These are phyloP conservation scores for Hirtodrosophila cameraria DNA, from an alignment of 2,888 invertebrate genomes.

Conservation along the genomic window DNA sequence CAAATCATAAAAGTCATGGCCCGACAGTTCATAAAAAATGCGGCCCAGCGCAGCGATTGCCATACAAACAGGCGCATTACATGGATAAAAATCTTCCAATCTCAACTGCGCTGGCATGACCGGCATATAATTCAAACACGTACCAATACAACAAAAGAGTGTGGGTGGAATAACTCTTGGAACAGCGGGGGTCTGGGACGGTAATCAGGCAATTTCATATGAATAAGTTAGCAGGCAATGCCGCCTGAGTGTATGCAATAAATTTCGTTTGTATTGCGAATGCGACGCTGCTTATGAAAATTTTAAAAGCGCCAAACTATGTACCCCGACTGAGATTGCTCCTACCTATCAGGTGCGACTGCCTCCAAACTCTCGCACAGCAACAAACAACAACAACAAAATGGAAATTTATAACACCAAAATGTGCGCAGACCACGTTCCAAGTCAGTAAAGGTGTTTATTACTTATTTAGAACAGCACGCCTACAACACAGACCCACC, in stretches of 20 bases:
- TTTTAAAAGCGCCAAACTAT: slow-evolving; percentile 74
- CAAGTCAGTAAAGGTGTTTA: slow-evolving; percentile 62
- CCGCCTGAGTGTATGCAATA: slow-evolving; percentile 71
- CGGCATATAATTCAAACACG: slow-evolving; percentile 76
- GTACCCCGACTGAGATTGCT: slow-evolving; percentile 64
- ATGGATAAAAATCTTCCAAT: slow-evolving; percentile 38
- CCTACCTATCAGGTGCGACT: slow-evolving; percentile 7
- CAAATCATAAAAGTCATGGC: slow-evolving; percentile 75
- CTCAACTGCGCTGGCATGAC: slow-evolving; percentile 58
- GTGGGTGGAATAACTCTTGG: slow-evolving; percentile 2
- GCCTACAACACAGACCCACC: slow-evolving; percentile 16
- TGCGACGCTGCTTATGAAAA: slow-evolving; percentile 67
- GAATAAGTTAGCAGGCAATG: slow-evolving; percentile 74
- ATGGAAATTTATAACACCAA: slow-evolving; percentile 68
- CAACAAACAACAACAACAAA: slow-evolving; percentile 41
- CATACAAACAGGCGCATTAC: slow-evolving; percentile 74
- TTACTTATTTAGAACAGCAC: slow-evolving; percentile 69
- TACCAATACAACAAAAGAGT: slow-evolving; percentile 55
- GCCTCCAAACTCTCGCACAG: background rate
- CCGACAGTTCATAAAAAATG: slow-evolving; percentile 74
- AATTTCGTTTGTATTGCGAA: slow-evolving; percentile 73
- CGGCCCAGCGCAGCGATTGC: slow-evolving; percentile 73
- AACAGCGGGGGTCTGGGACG: slow-evolving; percentile 28
- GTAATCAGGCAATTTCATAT: slow-evolving; percentile 79
- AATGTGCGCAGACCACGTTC: slow-evolving; percentile 36